A percentile compares a stretch with the other conserved stretches of the same genome.
Evolutionary conservation across 2,888 invertebrate species (phyloP).

Genomic region (Pomacea canaliculata): DNA sequence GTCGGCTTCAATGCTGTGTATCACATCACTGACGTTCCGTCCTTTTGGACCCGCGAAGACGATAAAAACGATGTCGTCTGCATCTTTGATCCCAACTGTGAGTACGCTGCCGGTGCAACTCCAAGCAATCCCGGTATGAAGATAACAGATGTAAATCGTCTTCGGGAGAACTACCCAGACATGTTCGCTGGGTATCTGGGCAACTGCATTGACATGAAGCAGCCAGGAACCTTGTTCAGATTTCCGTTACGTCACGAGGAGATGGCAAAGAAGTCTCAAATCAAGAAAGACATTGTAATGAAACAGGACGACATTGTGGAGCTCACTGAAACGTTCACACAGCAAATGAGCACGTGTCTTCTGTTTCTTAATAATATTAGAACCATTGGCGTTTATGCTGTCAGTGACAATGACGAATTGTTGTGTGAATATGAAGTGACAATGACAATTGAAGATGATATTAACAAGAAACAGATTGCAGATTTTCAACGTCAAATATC

Average conservation of each 20-base stretch:
- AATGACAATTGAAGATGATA: conserved; percentile 24
- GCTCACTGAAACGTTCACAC: conserved; percentile 3
- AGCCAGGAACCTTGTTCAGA: conserved; percentile 49
- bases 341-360: conserved; percentile 7
- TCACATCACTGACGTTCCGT: conserved; percentile 65
- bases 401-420: conserved; percentile 8
- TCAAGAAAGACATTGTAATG: conserved; percentile 28
- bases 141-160: conserved; percentile 12
- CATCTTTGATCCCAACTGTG: conserved; percentile 52
- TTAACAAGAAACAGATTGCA: conserved; percentile 12
- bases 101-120: conserved; percentile 37
- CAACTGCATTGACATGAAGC: neutral
- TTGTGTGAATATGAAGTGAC: conserved; percentile 21
- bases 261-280: conserved; percentile 47
- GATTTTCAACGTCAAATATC: neutral
- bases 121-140: conserved; percentile 40
- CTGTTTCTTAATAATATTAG: conserved; percentile 19
- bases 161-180: conserved; percentile 15
- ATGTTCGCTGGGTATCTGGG: conserved; percentile 22
- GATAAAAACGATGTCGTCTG: conserved; percentile 39
- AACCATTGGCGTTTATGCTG: conserved; percentile 12
- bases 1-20: conserved; percentile 68
- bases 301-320: conserved; percentile 7
- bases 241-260: conserved; percentile 47
- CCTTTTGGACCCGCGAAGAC: conserved; percentile 54